phyloP scores from a whole-genome alignment of 1,140 invertebrate genomes.

The Venturia canescens region DNA sequence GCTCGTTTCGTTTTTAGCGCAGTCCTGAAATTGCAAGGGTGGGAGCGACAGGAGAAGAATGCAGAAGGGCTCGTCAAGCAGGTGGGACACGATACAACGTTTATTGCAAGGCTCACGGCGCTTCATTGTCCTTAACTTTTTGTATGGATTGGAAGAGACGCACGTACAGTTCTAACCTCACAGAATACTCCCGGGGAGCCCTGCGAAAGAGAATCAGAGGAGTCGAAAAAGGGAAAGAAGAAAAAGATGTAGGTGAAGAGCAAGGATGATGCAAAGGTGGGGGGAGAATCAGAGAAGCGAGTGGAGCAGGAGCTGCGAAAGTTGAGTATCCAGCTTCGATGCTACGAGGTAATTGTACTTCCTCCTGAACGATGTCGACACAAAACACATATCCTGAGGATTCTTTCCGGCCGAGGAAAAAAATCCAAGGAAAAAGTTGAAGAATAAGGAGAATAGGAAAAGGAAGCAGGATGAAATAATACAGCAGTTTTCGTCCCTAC shows the following conservation, averaged over 20 bases:
- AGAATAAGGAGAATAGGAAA: not conserved
- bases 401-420: conserved; percentile 20
- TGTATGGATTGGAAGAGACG: conserved; percentile 37
- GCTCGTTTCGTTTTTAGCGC: not conserved
- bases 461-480: not conserved
- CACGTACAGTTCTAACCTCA: conserved; percentile 17
- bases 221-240: not conserved
- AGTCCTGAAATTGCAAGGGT: not conserved
- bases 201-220: not conserved
- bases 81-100: not conserved
- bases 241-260: not conserved
- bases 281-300: not conserved
- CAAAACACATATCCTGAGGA: conserved; percentile 27
- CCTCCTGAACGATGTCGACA: conserved; percentile 23
- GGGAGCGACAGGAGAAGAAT: not conserved
- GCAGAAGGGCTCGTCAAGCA: not conserved
- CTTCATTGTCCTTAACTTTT: conserved; percentile 16
- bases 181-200: not conserved
- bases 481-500: not conserved
- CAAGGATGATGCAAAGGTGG: no score
- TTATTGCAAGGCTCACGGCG: conserved; percentile 23
- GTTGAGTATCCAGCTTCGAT: conserved; percentile 33
- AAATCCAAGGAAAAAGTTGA: not conserved
- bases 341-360: conserved; percentile 39
- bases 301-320: conserved; percentile 19